Evolutionary conservation across 2,113 vertebrate genomes (phyloP).

Genomic region (Patagioenas fasciata): DNA sequence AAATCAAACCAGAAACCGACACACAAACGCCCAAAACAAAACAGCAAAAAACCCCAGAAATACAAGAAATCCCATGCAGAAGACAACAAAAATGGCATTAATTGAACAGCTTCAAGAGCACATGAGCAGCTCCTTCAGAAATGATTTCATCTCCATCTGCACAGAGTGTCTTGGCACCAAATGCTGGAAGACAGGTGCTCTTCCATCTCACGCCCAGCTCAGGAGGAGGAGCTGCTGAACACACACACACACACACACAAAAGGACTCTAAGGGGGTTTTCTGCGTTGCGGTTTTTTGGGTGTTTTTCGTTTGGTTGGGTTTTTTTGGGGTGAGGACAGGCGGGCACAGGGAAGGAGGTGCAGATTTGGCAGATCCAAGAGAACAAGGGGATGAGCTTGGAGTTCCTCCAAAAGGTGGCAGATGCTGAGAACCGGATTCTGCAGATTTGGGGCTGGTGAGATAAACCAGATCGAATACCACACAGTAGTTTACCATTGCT

Average conservation of each 20-base stretch:
- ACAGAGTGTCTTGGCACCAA: background rate
- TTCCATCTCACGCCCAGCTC: background rate
- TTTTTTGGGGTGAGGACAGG: too few relatives aligned
- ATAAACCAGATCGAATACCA: background rate
- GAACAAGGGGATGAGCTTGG: background rate
- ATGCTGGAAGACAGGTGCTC: background rate
- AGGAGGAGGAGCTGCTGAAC: background rate
- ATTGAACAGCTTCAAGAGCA: background rate
- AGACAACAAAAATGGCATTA: background rate
- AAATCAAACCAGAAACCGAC: too few relatives aligned
- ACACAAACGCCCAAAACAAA: too few relatives aligned
- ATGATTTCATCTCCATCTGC: background rate
- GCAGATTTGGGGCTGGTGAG: background rate
- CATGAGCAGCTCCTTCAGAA: background rate
- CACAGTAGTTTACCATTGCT: rapidly evolving
- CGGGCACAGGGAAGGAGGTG: background rate
- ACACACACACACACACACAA: too few relatives aligned
- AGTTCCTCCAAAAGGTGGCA: background rate
- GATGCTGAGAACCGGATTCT: rapidly evolving
- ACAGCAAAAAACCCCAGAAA: too few relatives aligned
- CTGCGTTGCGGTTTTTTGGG: background rate
- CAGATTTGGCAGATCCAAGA: background rate
- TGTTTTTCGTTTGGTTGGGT: background rate
- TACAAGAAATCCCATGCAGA: background rate
- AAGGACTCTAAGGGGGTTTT: background rate